These are phyloP conservation scores for Ips nitidus DNA, from an alignment of 1,140 invertebrate genomes.

Conservation along the genomic window DNA sequence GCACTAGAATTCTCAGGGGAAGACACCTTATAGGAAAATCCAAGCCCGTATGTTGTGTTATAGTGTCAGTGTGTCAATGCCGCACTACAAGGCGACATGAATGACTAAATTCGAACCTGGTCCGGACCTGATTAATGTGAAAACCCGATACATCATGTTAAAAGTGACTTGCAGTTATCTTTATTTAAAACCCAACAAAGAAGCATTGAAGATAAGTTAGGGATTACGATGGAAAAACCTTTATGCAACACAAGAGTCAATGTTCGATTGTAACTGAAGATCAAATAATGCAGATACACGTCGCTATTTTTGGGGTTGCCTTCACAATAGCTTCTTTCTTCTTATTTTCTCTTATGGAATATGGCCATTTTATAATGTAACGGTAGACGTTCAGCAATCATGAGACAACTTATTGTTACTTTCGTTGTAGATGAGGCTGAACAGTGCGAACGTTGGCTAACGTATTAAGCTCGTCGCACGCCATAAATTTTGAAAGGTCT, in stretches of 20 bases:
- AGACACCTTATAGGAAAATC: conserved; percentile 4
- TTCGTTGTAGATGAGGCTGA: too few relatives aligned
- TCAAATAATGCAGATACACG: not conserved
- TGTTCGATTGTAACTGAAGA: conserved; percentile 7
- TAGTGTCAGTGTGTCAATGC: conserved; percentile 42
- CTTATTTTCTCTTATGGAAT: too few relatives aligned
- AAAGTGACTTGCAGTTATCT: conserved; percentile 28
- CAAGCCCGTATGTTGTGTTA: conserved; percentile 4
- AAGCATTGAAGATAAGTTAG: conserved; percentile 19
- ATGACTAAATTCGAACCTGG: conserved; percentile 4
- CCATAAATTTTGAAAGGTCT: too few relatives aligned
- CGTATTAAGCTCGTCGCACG: too few relatives aligned
- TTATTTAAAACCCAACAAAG: conserved; percentile 14
- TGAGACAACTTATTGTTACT: too few relatives aligned
- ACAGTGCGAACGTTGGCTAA: too few relatives aligned
- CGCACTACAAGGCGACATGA: conserved; percentile 25
- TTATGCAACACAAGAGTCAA: conserved; percentile 12
- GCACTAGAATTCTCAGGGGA: not conserved
- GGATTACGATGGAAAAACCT: conserved; percentile 2
- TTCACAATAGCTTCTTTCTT: too few relatives aligned
- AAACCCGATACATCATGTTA: conserved; percentile 1
- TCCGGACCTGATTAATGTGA: conserved; percentile 11
- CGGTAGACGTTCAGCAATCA: too few relatives aligned
- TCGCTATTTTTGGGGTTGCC: too few relatives aligned
- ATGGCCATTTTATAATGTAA: too few relatives aligned